Evolutionary conservation across 2,113 vertebrate genomes (phyloP).

Genomic region (Synchiropus splendidus): DNA sequence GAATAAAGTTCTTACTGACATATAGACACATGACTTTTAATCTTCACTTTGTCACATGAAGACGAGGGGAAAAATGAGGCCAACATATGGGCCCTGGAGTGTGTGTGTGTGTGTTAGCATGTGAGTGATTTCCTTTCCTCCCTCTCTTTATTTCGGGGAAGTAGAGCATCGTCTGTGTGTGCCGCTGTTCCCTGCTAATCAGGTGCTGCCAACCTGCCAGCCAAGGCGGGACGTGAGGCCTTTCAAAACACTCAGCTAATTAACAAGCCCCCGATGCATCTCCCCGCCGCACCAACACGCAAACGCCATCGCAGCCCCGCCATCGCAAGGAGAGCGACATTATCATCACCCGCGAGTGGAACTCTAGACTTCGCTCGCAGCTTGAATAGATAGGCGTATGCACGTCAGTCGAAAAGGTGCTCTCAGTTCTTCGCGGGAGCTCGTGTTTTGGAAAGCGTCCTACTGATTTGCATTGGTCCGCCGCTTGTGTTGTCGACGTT

Average conservation of each 20-base stretch:
- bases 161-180: conserved; percentile 48
- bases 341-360: conserved; percentile 47
- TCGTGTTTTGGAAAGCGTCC: conserved; percentile 30
- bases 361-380: conserved; percentile 34
- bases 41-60: conserved; percentile 56
- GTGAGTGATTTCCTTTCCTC: conserved; percentile 23
- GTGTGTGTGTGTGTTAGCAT: conserved; percentile 15
- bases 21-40: conserved; percentile 34
- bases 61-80: conserved; percentile 46
- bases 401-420: conserved; percentile 31
- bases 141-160: conserved; percentile 61
- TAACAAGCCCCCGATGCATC: conserved; percentile 58
- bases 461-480: conserved; percentile 26
- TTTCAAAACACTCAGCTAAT: conserved; percentile 65
- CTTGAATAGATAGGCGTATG: conserved; percentile 42
- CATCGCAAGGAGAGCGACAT: conserved; percentile 44
- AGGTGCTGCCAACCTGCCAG: conserved; percentile 72
- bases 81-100: conserved; percentile 32
- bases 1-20: too few species aligned
- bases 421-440: conserved; percentile 32
- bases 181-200: conserved; percentile 61
- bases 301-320: conserved; percentile 58
- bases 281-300: conserved; percentile 42
- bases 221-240: conserved; percentile 48
- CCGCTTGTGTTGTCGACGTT: conserved; percentile 45